phyloP scores from a whole-genome alignment of 2,113 vertebrate genomes.

The Mus spicilegus region DNA sequence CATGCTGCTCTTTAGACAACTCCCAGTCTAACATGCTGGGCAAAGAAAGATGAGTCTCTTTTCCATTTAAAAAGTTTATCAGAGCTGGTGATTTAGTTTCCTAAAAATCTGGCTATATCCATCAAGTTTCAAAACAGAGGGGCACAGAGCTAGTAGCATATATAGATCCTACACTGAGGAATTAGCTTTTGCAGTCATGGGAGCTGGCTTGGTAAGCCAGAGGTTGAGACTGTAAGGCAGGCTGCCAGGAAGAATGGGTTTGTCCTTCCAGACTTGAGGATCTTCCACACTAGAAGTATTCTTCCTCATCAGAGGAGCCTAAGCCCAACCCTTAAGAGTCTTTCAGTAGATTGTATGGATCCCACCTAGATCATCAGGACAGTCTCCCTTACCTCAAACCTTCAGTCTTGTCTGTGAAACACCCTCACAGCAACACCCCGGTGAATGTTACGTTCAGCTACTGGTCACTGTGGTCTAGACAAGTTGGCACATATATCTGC shows the following conservation, averaged over 20 bases:
- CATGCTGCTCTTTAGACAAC: neutral
- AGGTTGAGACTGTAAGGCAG: neutral
- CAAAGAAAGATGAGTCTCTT: neutral
- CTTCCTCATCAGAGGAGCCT: neutral
- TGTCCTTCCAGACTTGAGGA: fast-evolving
- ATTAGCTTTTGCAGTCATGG: neutral
- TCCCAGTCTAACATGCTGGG: neutral
- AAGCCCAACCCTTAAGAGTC: neutral
- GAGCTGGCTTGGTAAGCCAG: neutral
- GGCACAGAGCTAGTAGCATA: neutral
- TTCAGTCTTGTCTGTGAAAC: neutral
- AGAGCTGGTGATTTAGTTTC: neutral
- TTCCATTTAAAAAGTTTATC: neutral
- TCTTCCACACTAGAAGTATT: too few species aligned
- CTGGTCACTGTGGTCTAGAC: neutral
- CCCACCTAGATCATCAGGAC: neutral
- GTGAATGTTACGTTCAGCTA: neutral
- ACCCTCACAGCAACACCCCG: neutral
- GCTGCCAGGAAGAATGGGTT: neutral
- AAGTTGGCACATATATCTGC: neutral
- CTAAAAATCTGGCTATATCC: neutral
- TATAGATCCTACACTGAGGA: neutral
- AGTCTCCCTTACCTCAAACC: neutral
- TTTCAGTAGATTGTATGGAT: neutral
- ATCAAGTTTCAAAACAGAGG: neutral